phyloP scores from a whole-genome alignment of 2,113 vertebrate genomes.

The Labrus mixtus region DNA sequence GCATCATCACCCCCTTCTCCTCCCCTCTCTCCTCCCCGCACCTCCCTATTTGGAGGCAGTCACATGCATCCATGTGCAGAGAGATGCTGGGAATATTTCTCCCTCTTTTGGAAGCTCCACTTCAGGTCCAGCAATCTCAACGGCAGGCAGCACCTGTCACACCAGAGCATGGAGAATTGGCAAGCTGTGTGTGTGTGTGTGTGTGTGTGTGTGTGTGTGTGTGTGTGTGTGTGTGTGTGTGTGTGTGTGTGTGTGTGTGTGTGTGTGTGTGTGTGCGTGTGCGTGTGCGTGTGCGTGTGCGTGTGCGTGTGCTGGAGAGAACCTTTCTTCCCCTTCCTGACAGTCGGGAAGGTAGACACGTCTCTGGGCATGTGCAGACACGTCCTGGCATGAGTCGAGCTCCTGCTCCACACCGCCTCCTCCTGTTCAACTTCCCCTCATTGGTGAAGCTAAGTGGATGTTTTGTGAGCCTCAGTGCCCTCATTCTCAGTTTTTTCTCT shows the following conservation, averaged over 20 bases:
- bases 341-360: conserved; percentile 4
- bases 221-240: too few relatives aligned
- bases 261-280: not conserved
- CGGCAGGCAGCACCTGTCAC: conserved; percentile 24
- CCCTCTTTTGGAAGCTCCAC: conserved; percentile 18
- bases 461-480: not conserved
- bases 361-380: conserved; percentile 56
- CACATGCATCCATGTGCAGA: conserved; percentile 10
- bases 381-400: conserved; percentile 3
- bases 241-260: not conserved
- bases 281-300: too few relatives aligned
- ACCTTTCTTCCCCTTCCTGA: not conserved
- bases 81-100: conserved; percentile 34
- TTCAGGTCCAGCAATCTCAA: conserved; percentile 10
- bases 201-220: not conserved
- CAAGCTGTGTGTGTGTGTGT: not conserved
- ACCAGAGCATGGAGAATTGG: conserved; percentile 4
- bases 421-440: conserved; percentile 17
- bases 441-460: not conserved
- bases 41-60: not conserved
- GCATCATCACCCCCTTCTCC: conserved; percentile 12
- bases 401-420: conserved; percentile 47
- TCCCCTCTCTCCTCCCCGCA: not conserved
- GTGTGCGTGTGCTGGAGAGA: not conserved
- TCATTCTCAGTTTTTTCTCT: conserved; percentile 7